Evolutionary conservation across 2,113 vertebrate genomes (phyloP).

Genomic region (Platycercus adscitus): DNA sequence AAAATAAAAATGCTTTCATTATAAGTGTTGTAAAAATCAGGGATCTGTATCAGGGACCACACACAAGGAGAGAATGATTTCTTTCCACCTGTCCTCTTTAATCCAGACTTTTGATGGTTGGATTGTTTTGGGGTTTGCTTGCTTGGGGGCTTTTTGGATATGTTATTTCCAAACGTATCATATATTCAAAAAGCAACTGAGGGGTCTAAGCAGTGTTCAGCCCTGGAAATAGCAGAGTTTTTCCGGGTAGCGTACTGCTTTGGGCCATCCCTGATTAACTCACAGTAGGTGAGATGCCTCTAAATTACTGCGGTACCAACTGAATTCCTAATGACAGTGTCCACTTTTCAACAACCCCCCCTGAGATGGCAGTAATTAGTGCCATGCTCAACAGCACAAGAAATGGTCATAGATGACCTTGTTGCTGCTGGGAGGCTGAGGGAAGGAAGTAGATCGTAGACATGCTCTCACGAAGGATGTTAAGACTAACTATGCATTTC

Average conservation of each 20-base stretch:
- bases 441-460: neutral
- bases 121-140: neutral
- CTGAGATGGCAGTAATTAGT: neutral
- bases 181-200: neutral
- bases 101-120: neutral
- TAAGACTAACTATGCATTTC: neutral
- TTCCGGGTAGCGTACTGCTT: neutral
- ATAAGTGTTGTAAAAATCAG: slow-evolving; percentile 16
- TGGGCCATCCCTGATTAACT: neutral
- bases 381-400: neutral
- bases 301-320: neutral
- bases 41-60: neutral
- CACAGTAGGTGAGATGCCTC: neutral
- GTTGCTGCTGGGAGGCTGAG: neutral
- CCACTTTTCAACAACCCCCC: neutral
- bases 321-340: neutral
- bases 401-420: neutral
- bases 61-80: neutral
- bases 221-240: neutral
- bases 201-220: neutral
- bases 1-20: slow-evolving; percentile 24
- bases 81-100: slow-evolving; percentile 9
- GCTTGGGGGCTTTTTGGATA: neutral
- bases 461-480: neutral
- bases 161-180: neutral